Base-by-base conservation (phyloP, 2,113 vertebrate species). In the Sceloporus undulatus region DNA sequence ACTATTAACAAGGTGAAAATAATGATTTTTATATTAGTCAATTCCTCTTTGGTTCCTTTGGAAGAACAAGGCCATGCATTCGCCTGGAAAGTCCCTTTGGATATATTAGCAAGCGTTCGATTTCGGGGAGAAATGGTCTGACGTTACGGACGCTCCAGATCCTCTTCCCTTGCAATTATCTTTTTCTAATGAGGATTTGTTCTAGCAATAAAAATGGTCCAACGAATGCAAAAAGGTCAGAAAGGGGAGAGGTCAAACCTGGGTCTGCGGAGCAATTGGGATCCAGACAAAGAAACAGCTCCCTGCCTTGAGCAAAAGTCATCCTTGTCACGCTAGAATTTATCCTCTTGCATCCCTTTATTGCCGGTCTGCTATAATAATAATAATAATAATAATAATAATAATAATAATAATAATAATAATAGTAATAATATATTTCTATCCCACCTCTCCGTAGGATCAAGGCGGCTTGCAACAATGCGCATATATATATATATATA, bases 1-100 rank as follows among this genome's bases (percentile, higher is more conserved):
- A 84, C 93, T 94, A 92, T 92, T 86, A 91, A 81, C 91, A 93
- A 54, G 19, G 66, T 56, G 81, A 59, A 59, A 10, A 91, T 89
- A 73, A 1, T 29, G 90, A 81, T 68, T 93, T 96, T 48, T 92
- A 34, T 94, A 95, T 94, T 88, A 93, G 88, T 82, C 83, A 23
- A 6, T 68, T 70, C 87, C 73, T 85, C 62, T 1, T 87, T 90
- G 84, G 73, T 87, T 92, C 52, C 90, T 42, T 59, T 79, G n/a
- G 29, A 90, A 93, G 92, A 93, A 88, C 88, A 93, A 93, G 90
- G 81, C 89, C 89, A 85, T 7, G 48, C 91, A 77, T n/a, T 29
- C 76, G 65, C 93, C 88, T 90, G 75, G 82, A 85, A 93, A 90
- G 84, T 18, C 90, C 85, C 86, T 84, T 70, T 76, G 93, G 91